Conservation (phyloP, 2,888 invertebrate species). For the Dinocampus coccinellae region DNA sequence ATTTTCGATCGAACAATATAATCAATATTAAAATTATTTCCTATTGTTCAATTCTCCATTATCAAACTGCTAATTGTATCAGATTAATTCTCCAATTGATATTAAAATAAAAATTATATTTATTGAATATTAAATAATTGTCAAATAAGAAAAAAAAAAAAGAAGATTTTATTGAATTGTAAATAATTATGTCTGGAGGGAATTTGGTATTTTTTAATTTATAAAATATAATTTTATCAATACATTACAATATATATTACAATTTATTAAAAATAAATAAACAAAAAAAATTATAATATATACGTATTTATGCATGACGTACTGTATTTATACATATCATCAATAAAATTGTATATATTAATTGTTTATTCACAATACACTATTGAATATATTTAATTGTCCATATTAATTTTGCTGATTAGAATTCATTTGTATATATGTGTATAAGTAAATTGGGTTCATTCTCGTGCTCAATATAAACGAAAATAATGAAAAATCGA, state of each 20-base stretch:
- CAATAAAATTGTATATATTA: neutral
- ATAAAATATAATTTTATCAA: no score
- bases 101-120: neutral
- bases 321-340: no score
- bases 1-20: no score
- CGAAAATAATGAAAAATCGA: neutral
- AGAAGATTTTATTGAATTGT: no score
- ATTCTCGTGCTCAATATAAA: neutral
- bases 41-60: slow-evolving; percentile 11
- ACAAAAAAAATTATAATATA: no score
- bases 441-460: neutral
- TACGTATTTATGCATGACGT: no score
- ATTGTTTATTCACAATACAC: neutral
- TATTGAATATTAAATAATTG: neutral
- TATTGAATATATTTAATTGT: neutral
- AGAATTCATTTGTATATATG: neutral
- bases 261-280: no score
- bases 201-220: no score
- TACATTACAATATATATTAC: no score
- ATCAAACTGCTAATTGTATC: neutral
- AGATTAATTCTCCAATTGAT: neutral
- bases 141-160: no score
- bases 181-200: no score
- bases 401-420: neutral
- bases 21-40: slow-evolving; percentile 28